Conservation (phyloP, 1,140 invertebrate species). For the Drosophila lowei region DNA sequence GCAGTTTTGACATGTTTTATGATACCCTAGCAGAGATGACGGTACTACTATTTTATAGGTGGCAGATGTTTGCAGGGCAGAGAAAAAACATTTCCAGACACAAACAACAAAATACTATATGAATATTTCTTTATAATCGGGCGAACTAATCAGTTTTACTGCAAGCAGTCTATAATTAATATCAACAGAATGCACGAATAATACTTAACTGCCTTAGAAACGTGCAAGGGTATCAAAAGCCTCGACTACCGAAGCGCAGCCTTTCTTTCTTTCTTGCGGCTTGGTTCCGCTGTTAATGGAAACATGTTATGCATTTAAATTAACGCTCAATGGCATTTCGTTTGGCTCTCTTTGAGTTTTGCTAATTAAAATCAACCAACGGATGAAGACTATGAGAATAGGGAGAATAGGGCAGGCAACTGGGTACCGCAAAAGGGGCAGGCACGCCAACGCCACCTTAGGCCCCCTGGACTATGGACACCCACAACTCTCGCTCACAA, state of each 20-base stretch:
- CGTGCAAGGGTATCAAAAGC: too few species aligned
- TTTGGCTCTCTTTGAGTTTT: slow-evolving; percentile 41
- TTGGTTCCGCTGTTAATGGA: slow-evolving; percentile 53
- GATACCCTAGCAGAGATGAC: too few species aligned
- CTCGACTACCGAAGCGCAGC: not conserved
- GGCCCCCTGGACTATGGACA: not conserved
- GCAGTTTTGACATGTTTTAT: too few species aligned
- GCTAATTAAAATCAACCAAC: slow-evolving; percentile 64
- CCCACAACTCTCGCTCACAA: slow-evolving; percentile 30
- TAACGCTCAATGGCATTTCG: slow-evolving; percentile 70
- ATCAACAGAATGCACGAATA: too few species aligned
- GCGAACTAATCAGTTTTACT: too few species aligned
- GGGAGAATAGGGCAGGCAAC: slow-evolving; percentile 10
- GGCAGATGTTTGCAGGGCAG: too few species aligned
- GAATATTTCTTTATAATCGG: too few species aligned
- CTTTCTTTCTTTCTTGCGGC: slow-evolving; percentile 10
- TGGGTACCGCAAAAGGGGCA: slow-evolving; percentile 5
- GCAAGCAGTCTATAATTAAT: too few species aligned
- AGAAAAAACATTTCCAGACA: too few species aligned
- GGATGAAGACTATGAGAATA: slow-evolving; percentile 37
- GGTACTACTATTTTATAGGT: too few species aligned
- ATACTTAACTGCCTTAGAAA: too few species aligned
- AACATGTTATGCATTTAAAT: slow-evolving; percentile 76
- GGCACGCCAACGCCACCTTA: slow-evolving; percentile 50
- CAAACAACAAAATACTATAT: too few species aligned